Evolutionary conservation across 2,888 invertebrate genomes (phyloP).

Genomic region (Helleia helle): DNA sequence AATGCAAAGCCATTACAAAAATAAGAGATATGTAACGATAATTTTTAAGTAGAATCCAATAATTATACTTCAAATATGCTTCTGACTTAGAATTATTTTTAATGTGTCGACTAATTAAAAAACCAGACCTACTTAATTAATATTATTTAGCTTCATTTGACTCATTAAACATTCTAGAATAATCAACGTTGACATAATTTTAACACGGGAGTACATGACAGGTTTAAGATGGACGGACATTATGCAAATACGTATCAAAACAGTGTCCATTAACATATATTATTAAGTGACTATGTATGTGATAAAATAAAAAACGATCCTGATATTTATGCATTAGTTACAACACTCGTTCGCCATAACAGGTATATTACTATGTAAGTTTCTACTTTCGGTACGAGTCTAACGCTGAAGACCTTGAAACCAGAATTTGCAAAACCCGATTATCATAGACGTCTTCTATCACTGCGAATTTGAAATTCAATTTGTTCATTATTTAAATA

Average conservation of each 20-base stretch:
- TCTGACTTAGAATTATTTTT: too few relatives aligned
- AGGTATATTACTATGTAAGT: slow-evolving; percentile 51
- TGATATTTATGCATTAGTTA: slow-evolving; percentile 23
- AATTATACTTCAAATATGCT: too few relatives aligned
- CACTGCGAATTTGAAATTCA: slow-evolving; percentile 35
- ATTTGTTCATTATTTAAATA: slow-evolving; percentile 9
- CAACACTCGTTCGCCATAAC: slow-evolving; percentile 26
- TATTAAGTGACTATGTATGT: slow-evolving; percentile 8
- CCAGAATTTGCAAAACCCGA: slow-evolving; percentile 44
- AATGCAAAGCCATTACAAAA: too few relatives aligned
- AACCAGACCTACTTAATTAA: too few relatives aligned
- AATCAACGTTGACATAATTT: background rate
- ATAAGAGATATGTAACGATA: too few relatives aligned
- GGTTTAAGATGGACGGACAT: too few relatives aligned
- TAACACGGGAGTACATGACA: background rate
- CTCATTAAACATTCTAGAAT: background rate
- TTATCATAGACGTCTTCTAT: slow-evolving; percentile 32
- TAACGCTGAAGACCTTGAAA: slow-evolving; percentile 61
- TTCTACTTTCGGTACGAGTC: slow-evolving; percentile 52
- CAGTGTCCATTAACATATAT: slow-evolving; percentile 4
- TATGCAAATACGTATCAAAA: slow-evolving; percentile 3
- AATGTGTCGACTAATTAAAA: too few relatives aligned
- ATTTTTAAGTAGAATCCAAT: too few relatives aligned
- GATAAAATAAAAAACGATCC: slow-evolving; percentile 13
- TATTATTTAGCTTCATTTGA: too few relatives aligned